A percentile compares a stretch with the other conserved stretches of the same genome.
Conservation (phyloP, 64 coral and sea anemone species). For the Anthopleura sola region DNA sequence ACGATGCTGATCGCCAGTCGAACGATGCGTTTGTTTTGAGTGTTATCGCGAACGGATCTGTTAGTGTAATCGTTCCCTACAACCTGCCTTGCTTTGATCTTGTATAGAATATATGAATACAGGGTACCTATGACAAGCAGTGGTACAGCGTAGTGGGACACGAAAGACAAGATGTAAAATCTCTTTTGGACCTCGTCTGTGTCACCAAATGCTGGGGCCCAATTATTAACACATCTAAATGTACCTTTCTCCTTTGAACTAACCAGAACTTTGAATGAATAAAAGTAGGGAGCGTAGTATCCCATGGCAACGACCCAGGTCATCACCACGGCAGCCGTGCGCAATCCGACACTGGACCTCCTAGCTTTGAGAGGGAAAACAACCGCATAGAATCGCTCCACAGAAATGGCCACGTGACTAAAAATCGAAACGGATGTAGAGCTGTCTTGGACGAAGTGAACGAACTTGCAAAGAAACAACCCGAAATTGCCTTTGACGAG, state of each 20-base stretch:
- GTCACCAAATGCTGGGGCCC: not conserved
- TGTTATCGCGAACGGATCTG: not conserved
- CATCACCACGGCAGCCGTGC: not conserved
- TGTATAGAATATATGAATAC: not conserved
- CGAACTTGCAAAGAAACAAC: conserved; percentile 24
- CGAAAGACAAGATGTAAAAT: not conserved
- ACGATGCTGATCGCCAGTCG: conserved; percentile 1
- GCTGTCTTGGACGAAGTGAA: conserved; percentile 46
- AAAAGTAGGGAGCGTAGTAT: conserved; percentile 21
- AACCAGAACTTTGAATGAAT: not conserved
- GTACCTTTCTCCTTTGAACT: not conserved
- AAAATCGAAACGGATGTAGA: conserved; percentile 68
- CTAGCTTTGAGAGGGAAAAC: conserved; percentile 49
- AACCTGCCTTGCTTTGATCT: not conserved
- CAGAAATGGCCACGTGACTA: conserved; percentile 54
- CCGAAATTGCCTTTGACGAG: conserved; percentile 41
- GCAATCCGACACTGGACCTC: not conserved
- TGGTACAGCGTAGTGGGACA: not conserved
- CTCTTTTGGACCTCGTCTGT: not conserved
- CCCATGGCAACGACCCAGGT: conserved; percentile 18
- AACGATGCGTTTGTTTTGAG: conserved; percentile 16
- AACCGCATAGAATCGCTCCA: conserved; percentile 69
- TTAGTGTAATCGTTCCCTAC: conserved; percentile 2
- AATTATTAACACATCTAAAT: not conserved
- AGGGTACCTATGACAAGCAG: not conserved